Base-by-base conservation (phyloP, 1,140 invertebrate genomes). In the Acromyrmex charruanus region DNA sequence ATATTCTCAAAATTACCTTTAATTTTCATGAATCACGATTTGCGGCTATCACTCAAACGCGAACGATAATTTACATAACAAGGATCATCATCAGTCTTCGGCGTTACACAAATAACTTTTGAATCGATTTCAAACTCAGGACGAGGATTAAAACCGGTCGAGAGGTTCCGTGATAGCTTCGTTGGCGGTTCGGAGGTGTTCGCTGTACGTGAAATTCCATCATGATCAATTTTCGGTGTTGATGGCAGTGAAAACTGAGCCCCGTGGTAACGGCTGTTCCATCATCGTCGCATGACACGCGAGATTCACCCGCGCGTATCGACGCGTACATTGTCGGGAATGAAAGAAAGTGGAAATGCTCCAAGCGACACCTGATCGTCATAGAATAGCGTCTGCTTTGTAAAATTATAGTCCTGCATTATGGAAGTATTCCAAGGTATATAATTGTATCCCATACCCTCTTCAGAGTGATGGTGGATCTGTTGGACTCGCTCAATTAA, bases 211-310 rank as follows among this genome's bases (percentile, higher is more conserved):
- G 25, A 84, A 74, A 74, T 75, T 61, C 25, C 39, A 61, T 7
- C 53, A 12, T 75, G 69, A 84, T 84, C 69, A 82, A 59, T 72
- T 82, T 82, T 72, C 68, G 79, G 39, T 71, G 77, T 82, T 28
- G 80, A 31, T 74, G 51, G 65, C 65, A 51, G 35, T 69, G 77
- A 59, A 59, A 82, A 44, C 53, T 18, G 80, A 69, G 21, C 21
- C 49, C 28, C 65, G 63, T 39, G 31, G 63, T n/a, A 44, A 49
- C 68, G 53, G 25, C 44, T 21, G 25, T 82, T 25, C 35, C 18
- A 35, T 82, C 53, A 21, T 58, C 14, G 39, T 82, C 25, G 68
- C 53, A 39, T 82, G 68, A 82, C 55, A 72, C 18, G 14, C 21
- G 77, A 39, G 31, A 25, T 25, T 7, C 77, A 72, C 18, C 25